Conservation (phyloP, 2,888 invertebrate genomes). For the Phania funesta region DNA sequence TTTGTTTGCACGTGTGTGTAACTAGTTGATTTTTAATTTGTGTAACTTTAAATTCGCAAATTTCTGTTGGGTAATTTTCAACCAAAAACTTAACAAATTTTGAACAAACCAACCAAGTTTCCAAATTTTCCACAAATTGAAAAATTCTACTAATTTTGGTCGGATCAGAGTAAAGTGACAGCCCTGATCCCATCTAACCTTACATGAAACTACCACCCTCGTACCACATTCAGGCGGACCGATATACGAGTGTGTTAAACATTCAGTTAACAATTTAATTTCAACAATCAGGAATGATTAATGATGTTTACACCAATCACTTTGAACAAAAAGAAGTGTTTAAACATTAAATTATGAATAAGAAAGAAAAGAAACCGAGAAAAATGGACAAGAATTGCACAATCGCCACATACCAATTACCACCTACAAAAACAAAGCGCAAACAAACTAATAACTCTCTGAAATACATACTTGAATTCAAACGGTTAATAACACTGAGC, state of each 20-base stretch:
- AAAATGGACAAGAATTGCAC: constrained; percentile 53
- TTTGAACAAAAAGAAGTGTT: not conserved
- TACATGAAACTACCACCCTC: too few relatives aligned
- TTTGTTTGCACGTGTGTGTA: too few relatives aligned
- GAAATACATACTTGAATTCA: not conserved
- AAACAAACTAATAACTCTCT: constrained; percentile 17
- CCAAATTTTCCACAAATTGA: too few relatives aligned
- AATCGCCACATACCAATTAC: constrained; percentile 43
- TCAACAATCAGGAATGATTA: constrained; percentile 43
- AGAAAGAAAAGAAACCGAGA: constrained; percentile 1
- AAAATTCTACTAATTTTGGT: too few relatives aligned
- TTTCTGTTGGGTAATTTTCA: too few relatives aligned
- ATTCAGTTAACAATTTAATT: constrained; percentile 10
- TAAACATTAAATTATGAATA: constrained; percentile 11
- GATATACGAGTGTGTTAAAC: constrained; percentile 33
- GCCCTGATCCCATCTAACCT: too few relatives aligned
- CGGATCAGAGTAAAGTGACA: too few relatives aligned
- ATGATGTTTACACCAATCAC: constrained; percentile 17
- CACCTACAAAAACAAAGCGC: constrained; percentile 40
- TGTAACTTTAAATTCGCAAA: too few relatives aligned
- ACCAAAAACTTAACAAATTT: too few relatives aligned
- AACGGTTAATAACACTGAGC: not conserved
- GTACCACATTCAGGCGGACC: too few relatives aligned
- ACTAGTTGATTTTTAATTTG: too few relatives aligned
- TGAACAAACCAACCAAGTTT: too few relatives aligned